These are phyloP conservation scores for Drosophila kohkoa DNA, from an alignment of 1,140 invertebrate species.

Conservation along the genomic window DNA sequence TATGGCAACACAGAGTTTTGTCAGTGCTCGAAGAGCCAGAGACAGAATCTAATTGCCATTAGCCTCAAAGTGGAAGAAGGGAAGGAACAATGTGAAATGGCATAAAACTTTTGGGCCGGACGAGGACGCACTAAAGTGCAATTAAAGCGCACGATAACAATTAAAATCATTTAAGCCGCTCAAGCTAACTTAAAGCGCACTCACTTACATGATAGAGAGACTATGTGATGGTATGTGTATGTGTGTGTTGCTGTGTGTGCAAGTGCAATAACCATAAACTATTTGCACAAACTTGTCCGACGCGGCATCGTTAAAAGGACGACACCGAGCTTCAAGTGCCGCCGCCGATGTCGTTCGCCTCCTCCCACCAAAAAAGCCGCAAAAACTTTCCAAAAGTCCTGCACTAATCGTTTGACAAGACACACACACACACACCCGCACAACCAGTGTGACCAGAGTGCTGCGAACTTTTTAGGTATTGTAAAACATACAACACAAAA, in stretches of 20 bases:
- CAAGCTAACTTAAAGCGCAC: slow-evolving; percentile 45
- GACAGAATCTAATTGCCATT: slow-evolving; percentile 33
- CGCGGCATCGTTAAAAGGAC: slow-evolving; percentile 66
- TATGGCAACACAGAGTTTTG: slow-evolving; percentile 14
- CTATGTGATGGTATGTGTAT: slow-evolving; percentile 2
- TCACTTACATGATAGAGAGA: neutral
- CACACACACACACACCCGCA: slow-evolving; percentile 21
- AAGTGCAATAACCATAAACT: slow-evolving; percentile 77
- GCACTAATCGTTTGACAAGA: slow-evolving; percentile 70
- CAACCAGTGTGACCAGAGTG: slow-evolving; percentile 38
- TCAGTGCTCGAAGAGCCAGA: neutral
- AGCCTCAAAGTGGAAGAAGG: neutral
- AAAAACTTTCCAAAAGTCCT: slow-evolving; percentile 74
- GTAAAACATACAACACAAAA: slow-evolving; percentile 39
- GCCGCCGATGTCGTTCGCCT: too few relatives aligned
- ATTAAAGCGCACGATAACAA: slow-evolving; percentile 75
- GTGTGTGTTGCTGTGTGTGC: slow-evolving; percentile 29
- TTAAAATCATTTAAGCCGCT: slow-evolving; percentile 72
- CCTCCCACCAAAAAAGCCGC: slow-evolving; percentile 61
- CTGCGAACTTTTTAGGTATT: slow-evolving; percentile 63
- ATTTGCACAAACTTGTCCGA: slow-evolving; percentile 75
- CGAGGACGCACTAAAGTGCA: slow-evolving; percentile 41
- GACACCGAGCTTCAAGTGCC: slow-evolving; percentile 43
- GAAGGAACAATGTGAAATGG: slow-evolving; percentile 27
- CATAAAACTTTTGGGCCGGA: slow-evolving; percentile 33